Evolutionary conservation across 2,888 invertebrate species (phyloP).

Genomic region (Dasysyrphus albostriatus): DNA sequence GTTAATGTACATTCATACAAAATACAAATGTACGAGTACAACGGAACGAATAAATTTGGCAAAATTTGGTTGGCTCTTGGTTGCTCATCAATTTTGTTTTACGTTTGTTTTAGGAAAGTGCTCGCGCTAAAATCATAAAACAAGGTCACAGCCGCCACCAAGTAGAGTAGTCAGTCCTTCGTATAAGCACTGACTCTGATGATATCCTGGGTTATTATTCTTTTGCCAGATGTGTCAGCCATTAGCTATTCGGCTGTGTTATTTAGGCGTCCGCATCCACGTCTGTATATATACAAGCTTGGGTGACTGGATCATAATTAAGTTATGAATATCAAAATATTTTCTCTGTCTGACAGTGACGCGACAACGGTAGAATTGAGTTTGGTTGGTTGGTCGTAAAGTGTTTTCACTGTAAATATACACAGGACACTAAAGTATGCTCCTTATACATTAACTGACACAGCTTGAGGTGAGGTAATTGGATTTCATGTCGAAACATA

Average conservation of each 20-base stretch:
- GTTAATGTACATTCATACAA: neutral
- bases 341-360: constrained; percentile 19
- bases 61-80: constrained; percentile 52
- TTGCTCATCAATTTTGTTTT: constrained; percentile 38
- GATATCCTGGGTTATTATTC: constrained; percentile 17
- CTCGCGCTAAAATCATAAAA: constrained; percentile 33
- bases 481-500: constrained; percentile 32
- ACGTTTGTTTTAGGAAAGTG: constrained; percentile 21
- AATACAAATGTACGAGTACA: neutral
- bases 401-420: constrained; percentile 40
- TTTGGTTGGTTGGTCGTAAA: neutral
- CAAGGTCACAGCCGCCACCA: constrained; percentile 14
- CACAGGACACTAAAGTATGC: constrained; percentile 3
- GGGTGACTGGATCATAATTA: constrained; percentile 48
- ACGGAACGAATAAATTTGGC: neutral
- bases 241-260: constrained; percentile 35
- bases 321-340: constrained; percentile 58
- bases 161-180: neutral
- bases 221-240: constrained; percentile 26
- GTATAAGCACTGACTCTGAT: neutral
- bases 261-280: neutral
- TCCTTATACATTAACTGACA: constrained; percentile 29
- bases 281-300: neutral
- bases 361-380: neutral
- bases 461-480: constrained; percentile 40